Evolutionary conservation across 2,888 invertebrate genomes (phyloP).

Genomic region (Sphaeridia pumilis): DNA sequence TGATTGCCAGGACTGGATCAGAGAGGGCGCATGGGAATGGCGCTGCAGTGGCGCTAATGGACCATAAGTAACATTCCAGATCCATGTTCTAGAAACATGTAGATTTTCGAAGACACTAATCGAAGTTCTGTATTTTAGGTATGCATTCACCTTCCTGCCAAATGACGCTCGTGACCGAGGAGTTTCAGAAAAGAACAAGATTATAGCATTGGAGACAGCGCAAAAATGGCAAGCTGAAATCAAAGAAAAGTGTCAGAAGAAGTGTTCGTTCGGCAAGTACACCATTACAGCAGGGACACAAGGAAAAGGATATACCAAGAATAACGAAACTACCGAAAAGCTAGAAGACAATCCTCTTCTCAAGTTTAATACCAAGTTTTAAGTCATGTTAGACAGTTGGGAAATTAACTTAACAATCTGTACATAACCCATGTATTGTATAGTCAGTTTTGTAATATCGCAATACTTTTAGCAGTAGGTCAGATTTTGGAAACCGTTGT

Average conservation of each 20-base stretch:
- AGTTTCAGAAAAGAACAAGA: slow-evolving; percentile 30
- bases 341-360: no score
- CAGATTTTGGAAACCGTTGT: no score
- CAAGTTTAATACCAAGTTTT: no score
- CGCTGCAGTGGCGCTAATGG: slow-evolving; percentile 1
- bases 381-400: no score
- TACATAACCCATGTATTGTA: no score
- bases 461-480: no score
- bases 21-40: slow-evolving; percentile 1
- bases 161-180: slow-evolving; percentile 29
- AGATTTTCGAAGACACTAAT: neutral
- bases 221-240: slow-evolving; percentile 11
- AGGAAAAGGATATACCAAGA: neutral
- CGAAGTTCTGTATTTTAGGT: slow-evolving; percentile 14
- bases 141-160: slow-evolving; percentile 24
- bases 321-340: neutral
- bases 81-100: slow-evolving; percentile 2
- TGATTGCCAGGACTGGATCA: slow-evolving; percentile 12
- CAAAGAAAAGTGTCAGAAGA: slow-evolving; percentile 1
- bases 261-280: neutral
- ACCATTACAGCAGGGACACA: neutral
- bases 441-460: no score
- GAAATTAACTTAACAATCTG: no score
- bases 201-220: slow-evolving; percentile 23
- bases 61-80: slow-evolving; percentile 14